Conservation (phyloP, 2,888 invertebrate genomes). For the Agonopterix arenella region DNA sequence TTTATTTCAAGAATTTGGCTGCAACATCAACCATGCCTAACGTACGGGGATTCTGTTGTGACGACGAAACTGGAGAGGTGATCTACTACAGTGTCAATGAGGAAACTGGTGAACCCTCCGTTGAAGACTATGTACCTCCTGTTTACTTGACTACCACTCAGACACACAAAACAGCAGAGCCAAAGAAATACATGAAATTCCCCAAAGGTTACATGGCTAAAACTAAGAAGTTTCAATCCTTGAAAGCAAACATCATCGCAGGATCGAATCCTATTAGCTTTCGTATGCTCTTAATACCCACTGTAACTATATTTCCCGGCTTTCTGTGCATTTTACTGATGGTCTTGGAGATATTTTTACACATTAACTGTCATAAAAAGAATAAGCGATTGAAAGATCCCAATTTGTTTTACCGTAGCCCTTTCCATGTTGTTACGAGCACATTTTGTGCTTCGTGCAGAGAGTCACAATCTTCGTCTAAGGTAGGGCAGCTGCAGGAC, state of each 20-base stretch:
- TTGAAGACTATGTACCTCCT: slow-evolving; percentile 19
- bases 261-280: slow-evolving; percentile 58
- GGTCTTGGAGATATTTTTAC: slow-evolving; percentile 78
- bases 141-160: slow-evolving; percentile 10
- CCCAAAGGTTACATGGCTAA: slow-evolving; percentile 42
- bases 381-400: slow-evolving; percentile 77
- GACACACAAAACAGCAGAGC: slow-evolving; percentile 7
- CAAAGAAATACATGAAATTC: slow-evolving; percentile 31
- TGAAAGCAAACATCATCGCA: slow-evolving; percentile 52
- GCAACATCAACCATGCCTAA: neutral
- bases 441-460: slow-evolving; percentile 83
- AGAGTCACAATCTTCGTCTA: slow-evolving; percentile 77
- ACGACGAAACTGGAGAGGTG: slow-evolving; percentile 74
- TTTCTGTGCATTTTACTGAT: slow-evolving; percentile 67
- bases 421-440: slow-evolving; percentile 81
- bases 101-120: slow-evolving; percentile 71
- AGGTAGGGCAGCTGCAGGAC: slow-evolving; percentile 81
- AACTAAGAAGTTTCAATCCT: slow-evolving; percentile 45
- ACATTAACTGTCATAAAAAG: slow-evolving; percentile 82
- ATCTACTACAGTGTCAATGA: slow-evolving; percentile 53
- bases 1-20: slow-evolving; percentile 8
- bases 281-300: slow-evolving; percentile 77
- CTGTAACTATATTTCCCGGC: slow-evolving; percentile 75
- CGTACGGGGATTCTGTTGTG: slow-evolving; percentile 39
- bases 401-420: slow-evolving; percentile 81